Base-by-base conservation (phyloP, 2,888 invertebrate genomes). In the Tholera decimalis region DNA sequence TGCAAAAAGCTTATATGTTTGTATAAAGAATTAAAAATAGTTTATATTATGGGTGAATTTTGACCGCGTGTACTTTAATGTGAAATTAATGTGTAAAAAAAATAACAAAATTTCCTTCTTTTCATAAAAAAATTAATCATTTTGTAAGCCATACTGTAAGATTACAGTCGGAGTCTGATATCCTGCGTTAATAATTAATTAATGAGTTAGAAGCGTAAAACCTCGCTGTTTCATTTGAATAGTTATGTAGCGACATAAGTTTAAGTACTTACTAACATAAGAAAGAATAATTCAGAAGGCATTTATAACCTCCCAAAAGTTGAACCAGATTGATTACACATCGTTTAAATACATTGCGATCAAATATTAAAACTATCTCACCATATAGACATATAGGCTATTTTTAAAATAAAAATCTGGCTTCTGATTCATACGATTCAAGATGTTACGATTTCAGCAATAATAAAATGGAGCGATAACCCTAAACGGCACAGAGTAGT, bases 401-500 rank as follows among this genome's bases (percentile, higher is more conserved):
- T 18, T 47, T 73, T 47, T 47, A 43, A 66, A 44, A 49, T 35
- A 37, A 15, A 22, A 53, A 39, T 73, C 73, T 66, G 37, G 53
- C 63, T 41, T 63, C 62, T 43, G 56, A 55, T 62, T 49, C 56
- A 62, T 39, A 8, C 33, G 35, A 37, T 28, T 33, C 30, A 63
- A 74, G 47, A 66, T 51, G 47, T 51, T 58, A 39, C 18, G 18
- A 44, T 68, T 68, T 66, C 47, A 70, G n/a, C 37, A 63, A 70
- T 68, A 57, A 76, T 60, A 70, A 69, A 68, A 61, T 55, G 26
- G 66, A 82, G 18, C 86, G 82, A 69, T 72, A 93, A 82, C 94
- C 94, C 94, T 95, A 87, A 41, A 28, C 28, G 60, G 67, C 82
- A 89, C 86, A 93, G 92, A 93, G 90, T 89, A 93, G 86, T 86